Percentiles rank a stretch among this genome's conserved stretches.
These are phyloP conservation scores for Allophyes oxyacanthae DNA, from an alignment of 2,888 invertebrate species.

Conservation along the genomic window DNA sequence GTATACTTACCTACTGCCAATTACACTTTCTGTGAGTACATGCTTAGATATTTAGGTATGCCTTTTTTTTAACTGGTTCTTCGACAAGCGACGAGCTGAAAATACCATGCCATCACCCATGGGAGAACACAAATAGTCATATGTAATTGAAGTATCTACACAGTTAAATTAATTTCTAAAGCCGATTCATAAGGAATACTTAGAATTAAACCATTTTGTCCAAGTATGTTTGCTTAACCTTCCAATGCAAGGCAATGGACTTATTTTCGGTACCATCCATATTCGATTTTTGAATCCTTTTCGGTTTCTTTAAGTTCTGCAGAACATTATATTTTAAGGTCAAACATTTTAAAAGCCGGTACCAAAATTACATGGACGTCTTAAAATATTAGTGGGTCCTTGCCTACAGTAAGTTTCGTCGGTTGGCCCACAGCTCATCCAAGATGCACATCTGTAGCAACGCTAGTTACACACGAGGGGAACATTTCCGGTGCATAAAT, in stretches of 20 bases:
- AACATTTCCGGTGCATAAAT: conserved; percentile 72
- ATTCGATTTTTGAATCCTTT: background rate
- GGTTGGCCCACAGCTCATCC: conserved; percentile 56
- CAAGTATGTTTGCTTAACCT: background rate
- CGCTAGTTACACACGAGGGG: conserved; percentile 61
- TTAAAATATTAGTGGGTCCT: conserved; percentile 41
- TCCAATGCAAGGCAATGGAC: background rate
- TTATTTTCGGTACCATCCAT: background rate
- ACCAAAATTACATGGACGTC: conserved; percentile 15
- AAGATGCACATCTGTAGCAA: conserved; percentile 54
- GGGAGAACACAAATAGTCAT: too few species aligned
- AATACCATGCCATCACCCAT: too few species aligned
- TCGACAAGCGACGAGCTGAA: too few species aligned
- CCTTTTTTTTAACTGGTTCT: too few species aligned
- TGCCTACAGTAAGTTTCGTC: conserved; percentile 36
- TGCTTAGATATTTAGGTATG: too few species aligned
- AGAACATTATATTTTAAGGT: background rate
- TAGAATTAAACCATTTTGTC: too few species aligned
- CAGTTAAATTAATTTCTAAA: too few species aligned
- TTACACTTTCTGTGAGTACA: too few species aligned
- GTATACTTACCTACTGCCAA: too few species aligned
- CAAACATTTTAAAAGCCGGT: background rate
- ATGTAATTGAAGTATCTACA: too few species aligned
- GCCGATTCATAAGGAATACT: too few species aligned
- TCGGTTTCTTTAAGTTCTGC: too few species aligned